phyloP scores from a whole-genome alignment of 2,113 vertebrate species.

The Polypterus bichir region DNA sequence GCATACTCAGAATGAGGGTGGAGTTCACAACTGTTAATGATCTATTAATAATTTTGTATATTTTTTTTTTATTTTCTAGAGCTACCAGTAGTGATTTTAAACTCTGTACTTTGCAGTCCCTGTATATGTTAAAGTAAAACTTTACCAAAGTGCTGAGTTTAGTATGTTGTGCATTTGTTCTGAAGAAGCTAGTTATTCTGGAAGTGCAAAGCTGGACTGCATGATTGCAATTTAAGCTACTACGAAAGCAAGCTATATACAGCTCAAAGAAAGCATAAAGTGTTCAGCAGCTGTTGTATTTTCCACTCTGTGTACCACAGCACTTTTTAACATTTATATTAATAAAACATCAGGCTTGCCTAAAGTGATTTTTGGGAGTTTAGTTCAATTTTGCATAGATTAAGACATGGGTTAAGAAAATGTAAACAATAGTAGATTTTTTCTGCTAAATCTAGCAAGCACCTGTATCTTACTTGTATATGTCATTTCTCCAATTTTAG shows the following conservation, averaged over 20 bases:
- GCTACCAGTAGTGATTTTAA: background rate
- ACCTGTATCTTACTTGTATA: background rate
- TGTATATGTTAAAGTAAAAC: no score
- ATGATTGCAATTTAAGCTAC: slow-evolving; percentile 1
- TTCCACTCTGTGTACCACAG: background rate
- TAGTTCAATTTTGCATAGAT: background rate
- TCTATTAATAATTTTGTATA: background rate
- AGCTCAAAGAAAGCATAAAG: background rate
- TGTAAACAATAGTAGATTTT: background rate
- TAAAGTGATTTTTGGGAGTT: background rate
- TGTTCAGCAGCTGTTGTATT: slow-evolving; percentile 3
- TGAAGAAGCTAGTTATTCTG: background rate
- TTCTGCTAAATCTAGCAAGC: background rate
- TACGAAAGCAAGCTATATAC: background rate
- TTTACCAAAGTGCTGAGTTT: slow-evolving; percentile 1
- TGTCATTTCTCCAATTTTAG: background rate
- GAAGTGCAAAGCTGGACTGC: background rate
- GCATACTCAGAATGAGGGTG: background rate
- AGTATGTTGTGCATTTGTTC: background rate
- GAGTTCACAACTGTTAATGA: background rate
- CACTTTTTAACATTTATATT: background rate
- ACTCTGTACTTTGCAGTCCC: background rate
- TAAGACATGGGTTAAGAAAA: background rate
- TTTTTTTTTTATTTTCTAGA: background rate
- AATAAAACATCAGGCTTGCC: background rate